Conservation (phyloP, 2,113 vertebrate species). For the Pseudorectes ferrugineus region DNA sequence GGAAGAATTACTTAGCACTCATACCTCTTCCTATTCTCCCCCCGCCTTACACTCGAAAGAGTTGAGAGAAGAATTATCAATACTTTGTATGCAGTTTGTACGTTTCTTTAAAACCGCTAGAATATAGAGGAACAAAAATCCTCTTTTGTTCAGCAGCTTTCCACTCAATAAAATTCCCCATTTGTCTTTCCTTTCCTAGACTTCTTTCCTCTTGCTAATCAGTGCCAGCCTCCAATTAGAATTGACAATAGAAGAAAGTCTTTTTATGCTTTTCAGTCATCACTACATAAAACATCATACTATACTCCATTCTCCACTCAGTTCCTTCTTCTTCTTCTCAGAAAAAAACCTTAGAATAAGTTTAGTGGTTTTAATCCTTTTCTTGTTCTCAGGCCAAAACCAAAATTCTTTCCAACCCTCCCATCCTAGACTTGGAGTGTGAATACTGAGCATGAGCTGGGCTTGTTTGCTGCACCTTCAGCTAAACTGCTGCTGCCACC, state of each 20-base stretch:
- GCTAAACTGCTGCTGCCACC: not conserved
- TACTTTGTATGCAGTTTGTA: not conserved
- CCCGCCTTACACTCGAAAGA: not conserved
- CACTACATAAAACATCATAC: slow-evolving; percentile 35
- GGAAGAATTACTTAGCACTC: not conserved
- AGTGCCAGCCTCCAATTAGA: slow-evolving; percentile 26
- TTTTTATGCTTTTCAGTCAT: slow-evolving; percentile 44
- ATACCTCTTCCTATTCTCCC: not conserved
- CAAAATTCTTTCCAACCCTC: slow-evolving; percentile 26
- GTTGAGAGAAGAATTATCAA: not conserved
- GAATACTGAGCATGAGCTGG: not conserved
- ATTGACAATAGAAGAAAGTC: slow-evolving; percentile 43
- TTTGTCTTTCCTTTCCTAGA: slow-evolving; percentile 5
- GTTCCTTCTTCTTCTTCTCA: not conserved
- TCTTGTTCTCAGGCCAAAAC: slow-evolving; percentile 36
- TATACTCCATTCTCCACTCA: not conserved
- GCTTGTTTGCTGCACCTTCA: not conserved
- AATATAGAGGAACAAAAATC: not conserved
- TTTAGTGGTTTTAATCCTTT: slow-evolving; percentile 43
- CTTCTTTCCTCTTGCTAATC: not conserved
- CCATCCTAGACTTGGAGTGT: not conserved
- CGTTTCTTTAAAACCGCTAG: slow-evolving; percentile 2
- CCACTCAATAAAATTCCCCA: slow-evolving; percentile 8
- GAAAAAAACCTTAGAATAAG: not conserved
- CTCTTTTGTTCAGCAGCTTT: slow-evolving; percentile 32